Evolutionary conservation across 92 coral and sea anemone genomes (phyloP), one percentile per base, ranked within the genome.

Genomic region (Chrysogorgia sp.): DNA sequence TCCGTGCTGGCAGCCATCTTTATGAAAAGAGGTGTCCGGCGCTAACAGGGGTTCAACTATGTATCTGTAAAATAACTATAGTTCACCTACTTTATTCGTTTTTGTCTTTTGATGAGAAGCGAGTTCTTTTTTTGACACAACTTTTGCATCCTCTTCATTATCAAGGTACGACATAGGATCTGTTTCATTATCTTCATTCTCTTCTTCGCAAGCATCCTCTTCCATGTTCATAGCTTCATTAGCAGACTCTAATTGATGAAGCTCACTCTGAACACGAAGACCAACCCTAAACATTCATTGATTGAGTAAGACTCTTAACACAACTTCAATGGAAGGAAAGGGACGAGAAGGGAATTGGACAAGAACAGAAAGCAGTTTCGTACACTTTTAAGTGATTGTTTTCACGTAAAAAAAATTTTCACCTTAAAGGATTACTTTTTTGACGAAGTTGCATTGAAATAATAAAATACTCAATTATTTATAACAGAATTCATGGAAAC

Each of bases 231-330:
- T 64, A 13, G 81, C 80, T 33, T 86, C 93, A 33, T 86, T 90
- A 63, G 88, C 90, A 50, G 87, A 60, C 40, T 93, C 92, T 81
- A 89, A 87, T 85, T 94, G 97, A 47, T 94, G 97, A 53, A 91
- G 83, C 63, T 89, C 93, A 25, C 96, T 91, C 76, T 89, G 92
- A 48, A 91, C 90, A 17, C 98, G 90, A 24, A 94, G 92, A 55
- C 92, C 90, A 28, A 94, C 97, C 67, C 98, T 94, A 35, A 10
- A 56, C 9, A 24, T 68, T 47, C 2, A 67, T 40, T 19, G 8
- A 2, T 37, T 63, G 1, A 12, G 14, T 33, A 23, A 28, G 10
- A 7, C 30, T 62, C 7, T 7, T 53, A 6, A 19, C 17, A 19
- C 5, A 6, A n/a, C 7, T 7, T 53, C 7, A 17, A 5, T n/a